Conservation (phyloP, 1,140 invertebrate species). For the Neodiprion pinetum region DNA sequence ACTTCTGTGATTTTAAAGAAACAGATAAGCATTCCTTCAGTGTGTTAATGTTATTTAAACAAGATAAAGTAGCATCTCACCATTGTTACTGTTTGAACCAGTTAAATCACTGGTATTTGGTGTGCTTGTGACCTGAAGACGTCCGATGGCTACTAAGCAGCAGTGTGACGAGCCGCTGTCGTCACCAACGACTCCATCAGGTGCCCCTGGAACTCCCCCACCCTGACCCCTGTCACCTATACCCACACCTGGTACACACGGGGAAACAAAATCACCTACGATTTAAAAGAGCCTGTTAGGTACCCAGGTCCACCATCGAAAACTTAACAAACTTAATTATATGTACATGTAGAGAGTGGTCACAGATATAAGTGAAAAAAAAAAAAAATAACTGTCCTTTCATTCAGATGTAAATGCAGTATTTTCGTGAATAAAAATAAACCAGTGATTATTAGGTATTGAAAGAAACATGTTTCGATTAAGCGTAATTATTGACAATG, state of each 20-base stretch:
- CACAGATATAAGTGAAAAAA: no score
- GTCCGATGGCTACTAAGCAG: slow-evolving; percentile 97
- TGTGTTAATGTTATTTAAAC: background rate
- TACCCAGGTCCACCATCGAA: background rate
- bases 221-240: slow-evolving; percentile 53
- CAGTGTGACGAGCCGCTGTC: slow-evolving; percentile 82
- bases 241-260: slow-evolving; percentile 60
- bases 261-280: slow-evolving; percentile 62
- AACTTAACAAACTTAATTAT: no score
- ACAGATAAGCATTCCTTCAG: background rate
- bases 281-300: slow-evolving; percentile 38
- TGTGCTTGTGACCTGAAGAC: slow-evolving; percentile 94
- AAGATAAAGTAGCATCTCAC: slow-evolving; percentile 36
- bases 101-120: slow-evolving; percentile 90
- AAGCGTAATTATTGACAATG: no score
- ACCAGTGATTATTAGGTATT: no score
- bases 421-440: no score
- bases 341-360: no score
- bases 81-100: slow-evolving; percentile 80
- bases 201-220: slow-evolving; percentile 74
- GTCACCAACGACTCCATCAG: slow-evolving; percentile 79
- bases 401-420: no score
- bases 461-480: no score
- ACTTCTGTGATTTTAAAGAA: no score
- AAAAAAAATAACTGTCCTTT: no score